A percentile compares a stretch with the other conserved stretches of the same genome.
Evolutionary conservation across 30 jellyfish, hydroid and myxozoan species (phyloP).

Genomic region (Turritopsis dohrnii): DNA sequence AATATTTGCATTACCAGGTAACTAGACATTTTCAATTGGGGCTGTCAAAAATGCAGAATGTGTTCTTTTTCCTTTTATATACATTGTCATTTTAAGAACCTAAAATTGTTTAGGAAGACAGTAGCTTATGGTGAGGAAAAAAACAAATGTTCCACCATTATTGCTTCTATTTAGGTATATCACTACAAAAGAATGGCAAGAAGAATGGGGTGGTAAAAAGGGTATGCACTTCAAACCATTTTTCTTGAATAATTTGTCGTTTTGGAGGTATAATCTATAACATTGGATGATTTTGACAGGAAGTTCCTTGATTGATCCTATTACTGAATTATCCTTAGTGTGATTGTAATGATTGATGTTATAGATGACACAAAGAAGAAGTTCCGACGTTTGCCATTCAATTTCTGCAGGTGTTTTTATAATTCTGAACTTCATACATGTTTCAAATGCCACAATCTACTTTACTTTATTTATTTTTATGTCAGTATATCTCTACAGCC

Average conservation of each 20-base stretch:
- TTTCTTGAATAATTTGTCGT: too few relatives aligned
- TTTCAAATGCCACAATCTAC: not conserved
- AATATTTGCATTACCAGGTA: too few relatives aligned
- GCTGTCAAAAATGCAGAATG: too few relatives aligned
- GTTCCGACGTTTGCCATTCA: constrained; percentile 76
- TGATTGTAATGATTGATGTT: not conserved
- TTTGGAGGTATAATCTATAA: too few relatives aligned
- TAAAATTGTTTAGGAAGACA: too few relatives aligned
- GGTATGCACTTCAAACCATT: constrained; percentile 24
- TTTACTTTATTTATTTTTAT: not conserved
- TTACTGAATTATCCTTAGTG: too few relatives aligned
- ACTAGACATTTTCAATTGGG: too few relatives aligned
- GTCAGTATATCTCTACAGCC: constrained; percentile 85
- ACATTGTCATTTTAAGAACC: too few relatives aligned
- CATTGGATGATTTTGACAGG: too few relatives aligned
- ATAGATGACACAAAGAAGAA: constrained; percentile 32
- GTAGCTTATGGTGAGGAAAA: not conserved
- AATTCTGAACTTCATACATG: not conserved
- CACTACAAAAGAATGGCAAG: constrained; percentile 97
- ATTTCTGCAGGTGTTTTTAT: constrained; percentile 41
- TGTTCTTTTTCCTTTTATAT: too few relatives aligned
- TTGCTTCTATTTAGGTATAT: constrained; percentile 42
- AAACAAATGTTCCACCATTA: not conserved
- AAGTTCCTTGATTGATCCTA: too few relatives aligned
- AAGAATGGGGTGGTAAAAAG: constrained; percentile 98